Conservation (phyloP, 2,797 vertebrate genomes). For the Ptychobarbus kaznakovi region DNA sequence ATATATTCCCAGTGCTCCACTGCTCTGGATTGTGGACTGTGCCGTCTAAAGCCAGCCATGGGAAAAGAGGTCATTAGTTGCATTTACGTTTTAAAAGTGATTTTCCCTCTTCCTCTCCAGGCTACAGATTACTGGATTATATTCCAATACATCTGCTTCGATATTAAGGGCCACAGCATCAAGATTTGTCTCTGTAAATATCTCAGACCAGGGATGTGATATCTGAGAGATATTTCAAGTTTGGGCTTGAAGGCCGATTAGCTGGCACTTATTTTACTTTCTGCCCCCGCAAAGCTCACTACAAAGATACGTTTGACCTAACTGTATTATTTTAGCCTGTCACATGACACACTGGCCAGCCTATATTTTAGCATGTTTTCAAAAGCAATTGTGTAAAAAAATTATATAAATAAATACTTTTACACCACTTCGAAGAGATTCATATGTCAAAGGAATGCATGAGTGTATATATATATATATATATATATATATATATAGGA, state of each 20-base stretch:
- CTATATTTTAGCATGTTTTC: background rate
- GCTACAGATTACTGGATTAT: conserved; percentile 62
- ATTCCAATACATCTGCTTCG: conserved; percentile 55
- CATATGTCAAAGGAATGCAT: background rate
- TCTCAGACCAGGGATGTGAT: background rate
- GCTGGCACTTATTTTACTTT: conserved; percentile 25
- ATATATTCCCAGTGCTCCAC: conserved; percentile 46
- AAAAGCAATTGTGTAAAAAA: background rate
- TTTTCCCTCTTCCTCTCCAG: conserved; percentile 53
- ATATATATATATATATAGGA: conserved; percentile 60
- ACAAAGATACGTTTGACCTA: conserved; percentile 9
- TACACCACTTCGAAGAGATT: background rate
- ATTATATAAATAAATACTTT: background rate
- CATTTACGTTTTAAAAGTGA: conserved; percentile 55
- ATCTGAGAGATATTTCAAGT: conserved; percentile 5
- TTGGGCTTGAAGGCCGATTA: conserved; percentile 29
- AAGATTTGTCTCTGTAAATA: conserved; percentile 43
- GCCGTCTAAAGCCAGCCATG: conserved; percentile 66
- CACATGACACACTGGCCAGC: background rate
- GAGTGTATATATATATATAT: background rate
- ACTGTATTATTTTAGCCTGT: conserved; percentile 7
- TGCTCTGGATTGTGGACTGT: conserved; percentile 10
- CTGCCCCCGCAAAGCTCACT: background rate
- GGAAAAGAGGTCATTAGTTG: conserved; percentile 56
- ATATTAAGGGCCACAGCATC: conserved; percentile 34